Evolutionary conservation across 2,888 invertebrate genomes (phyloP), one percentile per base, ranked within the genome.

Genomic region (Sinelater perroti): DNA sequence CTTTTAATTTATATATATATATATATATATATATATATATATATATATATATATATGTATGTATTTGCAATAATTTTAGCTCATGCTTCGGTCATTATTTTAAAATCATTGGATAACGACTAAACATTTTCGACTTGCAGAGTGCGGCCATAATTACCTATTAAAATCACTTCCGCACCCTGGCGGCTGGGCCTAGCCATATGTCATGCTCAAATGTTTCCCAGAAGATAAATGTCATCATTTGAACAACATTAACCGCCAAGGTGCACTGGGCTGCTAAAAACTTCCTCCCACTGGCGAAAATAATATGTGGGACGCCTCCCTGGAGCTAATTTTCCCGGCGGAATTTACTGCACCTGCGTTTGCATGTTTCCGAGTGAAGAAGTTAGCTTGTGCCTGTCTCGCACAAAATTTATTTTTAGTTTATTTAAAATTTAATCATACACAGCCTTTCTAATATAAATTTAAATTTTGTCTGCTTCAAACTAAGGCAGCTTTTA

Each of bases 201-300:
- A 14, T 11, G 42, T 42, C 42, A 42, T 28, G 16, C 42, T 42
- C 42, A 26, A 18, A 45, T 45, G 45, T 45, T 45, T 20, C 45
- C 30, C 45, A n/a, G 10, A 45, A 45, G 45, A 45, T 45, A 45
- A 45, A 45, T 45, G 45, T 30, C 45, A 45, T 31, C 31, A 45
- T 45, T 45, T 45, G 31, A 45, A 30, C 30, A 31, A 45, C 45
- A 30, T 45, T 45, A 45, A 31, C 31, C 17, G 6, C 11, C 18
- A 13, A 31, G 31, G 17, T 40, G 40, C 24, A 40, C 14, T 7
- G 21, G 24, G 24, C 24, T 40, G 14, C 13, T 24, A 14, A 28
- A 10, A 20, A 40, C 18, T 36, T n/a, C n/a, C 18, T 36, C 30
- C 10, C 4, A 3, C 11, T 30, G 30, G 5, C 6, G 18, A 10